Evolutionary conservation across 2,113 vertebrate species (phyloP).

Genomic region (human (Homo sapiens)): GRCh38 chr2:26576001-26576500

Average conservation of each 20-base stretch:
- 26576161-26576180: conserved; percentile 81
- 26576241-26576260: neutral
- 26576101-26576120: conserved; percentile 60
- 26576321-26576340: neutral
- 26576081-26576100: neutral
- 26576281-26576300: neutral
- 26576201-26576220: neutral
- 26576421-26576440: neutral
- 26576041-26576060: conserved; percentile 73
- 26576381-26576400: neutral
- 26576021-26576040: conserved; percentile 75
- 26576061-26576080: neutral
- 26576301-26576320: neutral
- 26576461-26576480: too few species aligned
- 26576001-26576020: conserved; percentile 48
- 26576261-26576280: neutral
- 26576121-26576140: conserved; percentile 76
- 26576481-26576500: neutral
- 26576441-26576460: neutral
- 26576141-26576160: conserved; percentile 66
- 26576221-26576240: accelerated
- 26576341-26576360: neutral
- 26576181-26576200: neutral
- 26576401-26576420: neutral
- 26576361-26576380: neutral